Evolutionary conservation across 1,140 invertebrate species (phyloP).

Genomic region (Aphelinus certus): DNA sequence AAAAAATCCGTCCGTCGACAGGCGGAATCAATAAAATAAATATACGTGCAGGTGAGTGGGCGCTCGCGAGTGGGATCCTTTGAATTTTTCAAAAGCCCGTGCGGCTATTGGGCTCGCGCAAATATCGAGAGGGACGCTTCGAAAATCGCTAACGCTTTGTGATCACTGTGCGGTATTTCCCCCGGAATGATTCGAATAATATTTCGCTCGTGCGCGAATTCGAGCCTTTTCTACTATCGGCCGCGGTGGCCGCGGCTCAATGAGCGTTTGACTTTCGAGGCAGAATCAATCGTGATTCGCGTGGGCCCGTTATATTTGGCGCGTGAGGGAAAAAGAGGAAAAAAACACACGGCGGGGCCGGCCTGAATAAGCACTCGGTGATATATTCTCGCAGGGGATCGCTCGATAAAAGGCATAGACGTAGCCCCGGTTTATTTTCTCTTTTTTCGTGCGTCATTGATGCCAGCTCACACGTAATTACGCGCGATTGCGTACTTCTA

Average conservation of each 20-base stretch:
- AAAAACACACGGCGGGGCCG: neutral
- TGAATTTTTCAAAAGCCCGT: no score
- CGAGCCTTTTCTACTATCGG: no score
- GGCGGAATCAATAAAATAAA: no score
- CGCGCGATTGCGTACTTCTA: neutral
- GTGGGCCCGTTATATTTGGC: conserved; percentile 5
- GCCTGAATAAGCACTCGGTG: neutral
- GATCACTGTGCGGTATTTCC: no score
- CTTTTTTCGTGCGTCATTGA: conserved; percentile 1
- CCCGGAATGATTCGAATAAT: conserved; percentile 10
- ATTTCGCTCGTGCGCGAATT: neutral
- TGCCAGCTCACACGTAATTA: conserved; percentile 9
- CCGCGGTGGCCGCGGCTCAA: no score
- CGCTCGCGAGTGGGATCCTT: no score
- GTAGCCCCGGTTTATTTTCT: no score
- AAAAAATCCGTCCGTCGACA: no score
- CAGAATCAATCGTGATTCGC: neutral
- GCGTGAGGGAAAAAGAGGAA: neutral
- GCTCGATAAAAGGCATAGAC: conserved; percentile 11
- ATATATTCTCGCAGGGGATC: neutral
- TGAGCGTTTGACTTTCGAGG: neutral
- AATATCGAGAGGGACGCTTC: no score
- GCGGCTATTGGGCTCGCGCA: no score
- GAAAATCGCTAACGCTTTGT: no score
- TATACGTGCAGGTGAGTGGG: no score